A percentile compares a stretch with the other conserved stretches of the same genome.
Conservation (phyloP, 92 coral and sea anemone species). For the Actinernus sp. region DNA sequence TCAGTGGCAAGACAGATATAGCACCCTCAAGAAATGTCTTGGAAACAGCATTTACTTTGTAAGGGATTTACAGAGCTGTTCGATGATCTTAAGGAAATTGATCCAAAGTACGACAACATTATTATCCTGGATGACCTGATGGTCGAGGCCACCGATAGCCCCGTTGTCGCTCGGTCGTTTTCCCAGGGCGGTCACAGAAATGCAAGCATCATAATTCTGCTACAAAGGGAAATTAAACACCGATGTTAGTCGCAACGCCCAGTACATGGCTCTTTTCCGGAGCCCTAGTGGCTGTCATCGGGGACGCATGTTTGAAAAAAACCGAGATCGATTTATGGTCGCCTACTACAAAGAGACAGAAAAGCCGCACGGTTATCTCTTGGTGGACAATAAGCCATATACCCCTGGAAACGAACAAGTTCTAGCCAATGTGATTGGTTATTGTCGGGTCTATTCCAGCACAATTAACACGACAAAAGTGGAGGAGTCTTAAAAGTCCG, state of each 20-base stretch:
- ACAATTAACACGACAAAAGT: constrained; percentile 15
- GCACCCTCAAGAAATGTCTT: no score
- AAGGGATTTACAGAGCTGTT: no score
- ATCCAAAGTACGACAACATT: no score
- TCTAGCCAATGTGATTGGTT: constrained; percentile 15
- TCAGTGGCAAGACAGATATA: constrained; percentile 37
- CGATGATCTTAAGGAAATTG: no score
- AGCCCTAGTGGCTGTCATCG: constrained; percentile 29
- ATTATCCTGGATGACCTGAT: constrained; percentile 49
- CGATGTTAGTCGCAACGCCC: constrained; percentile 31
- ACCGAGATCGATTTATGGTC: no score
- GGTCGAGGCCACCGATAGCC: constrained; percentile 39
- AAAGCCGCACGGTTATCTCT: constrained; percentile 20
- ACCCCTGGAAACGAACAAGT: constrained; percentile 26
- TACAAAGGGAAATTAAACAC: no score
- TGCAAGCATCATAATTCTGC: constrained; percentile 26
- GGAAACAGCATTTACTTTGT: no score
- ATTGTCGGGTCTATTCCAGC: constrained; percentile 33
- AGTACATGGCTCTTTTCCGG: constrained; percentile 34
- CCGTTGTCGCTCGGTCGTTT: no score
- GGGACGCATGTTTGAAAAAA: no score
- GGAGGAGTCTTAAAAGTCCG: no score
- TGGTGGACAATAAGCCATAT: constrained; percentile 39
- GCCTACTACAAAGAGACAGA: constrained; percentile 37
- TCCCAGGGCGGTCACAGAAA: constrained; percentile 60